Evolutionary conservation across 2,888 invertebrate genomes (phyloP).

Genomic region (Spatulosminthurus flaviceps): DNA sequence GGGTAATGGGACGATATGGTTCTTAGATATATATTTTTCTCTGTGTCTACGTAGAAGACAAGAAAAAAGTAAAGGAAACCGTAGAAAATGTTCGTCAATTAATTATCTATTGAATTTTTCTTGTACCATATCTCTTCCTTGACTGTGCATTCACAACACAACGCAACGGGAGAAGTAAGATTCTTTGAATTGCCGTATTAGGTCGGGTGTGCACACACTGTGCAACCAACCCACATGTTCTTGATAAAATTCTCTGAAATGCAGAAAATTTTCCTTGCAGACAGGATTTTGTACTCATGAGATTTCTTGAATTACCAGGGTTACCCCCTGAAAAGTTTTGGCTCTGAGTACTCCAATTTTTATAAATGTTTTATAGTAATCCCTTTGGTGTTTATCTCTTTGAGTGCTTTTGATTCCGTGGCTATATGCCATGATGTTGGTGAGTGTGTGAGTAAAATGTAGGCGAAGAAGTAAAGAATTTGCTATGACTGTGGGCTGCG

Average conservation of each 20-base stretch:
- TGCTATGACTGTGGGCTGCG: background rate
- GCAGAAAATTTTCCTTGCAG: background rate
- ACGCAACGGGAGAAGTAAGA: background rate
- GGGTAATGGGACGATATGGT: too few relatives aligned
- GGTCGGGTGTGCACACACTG: background rate
- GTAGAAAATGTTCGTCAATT: background rate
- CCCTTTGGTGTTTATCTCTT: background rate
- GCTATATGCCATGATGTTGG: background rate
- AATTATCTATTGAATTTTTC: conserved; percentile 8
- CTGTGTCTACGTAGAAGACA: too few relatives aligned
- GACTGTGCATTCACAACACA: background rate
- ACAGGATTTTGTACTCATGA: too few relatives aligned
- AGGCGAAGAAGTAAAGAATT: background rate
- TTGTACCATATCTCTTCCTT: conserved; percentile 14
- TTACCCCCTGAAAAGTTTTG: background rate
- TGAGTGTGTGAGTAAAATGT: too few relatives aligned
- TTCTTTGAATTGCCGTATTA: conserved; percentile 13
- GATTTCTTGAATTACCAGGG: too few relatives aligned
- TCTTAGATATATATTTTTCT: too few relatives aligned
- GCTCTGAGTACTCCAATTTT: background rate
- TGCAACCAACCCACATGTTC: conserved; percentile 6
- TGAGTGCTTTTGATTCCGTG: background rate
- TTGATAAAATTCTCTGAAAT: conserved; percentile 2
- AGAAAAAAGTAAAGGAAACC: background rate
- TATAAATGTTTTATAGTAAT: background rate